Evolutionary conservation across 2,797 vertebrate species (phyloP).

Genomic region (Melanotaenia trifasciata): DNA sequence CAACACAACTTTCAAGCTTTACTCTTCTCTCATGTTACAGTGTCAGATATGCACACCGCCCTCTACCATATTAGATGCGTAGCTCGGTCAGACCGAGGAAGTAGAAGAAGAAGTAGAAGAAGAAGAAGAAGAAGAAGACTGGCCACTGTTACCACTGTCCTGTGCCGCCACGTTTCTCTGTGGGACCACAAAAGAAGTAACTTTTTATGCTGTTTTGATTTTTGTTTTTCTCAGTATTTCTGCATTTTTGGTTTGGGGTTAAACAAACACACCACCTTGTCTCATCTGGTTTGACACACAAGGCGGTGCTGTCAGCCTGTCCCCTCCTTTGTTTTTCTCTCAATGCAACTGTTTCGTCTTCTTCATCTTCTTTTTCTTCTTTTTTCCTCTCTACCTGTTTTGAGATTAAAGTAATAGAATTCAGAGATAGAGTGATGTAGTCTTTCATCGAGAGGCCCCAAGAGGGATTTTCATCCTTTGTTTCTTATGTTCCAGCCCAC

Average conservation of each 20-base stretch:
- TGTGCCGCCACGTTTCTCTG: not conserved
- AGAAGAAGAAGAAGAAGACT: no score
- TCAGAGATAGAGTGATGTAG: slow-evolving; percentile 25
- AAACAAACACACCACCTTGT: slow-evolving; percentile 16
- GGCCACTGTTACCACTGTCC: no score
- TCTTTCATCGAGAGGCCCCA: slow-evolving; percentile 53
- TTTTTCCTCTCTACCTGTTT: slow-evolving; percentile 32
- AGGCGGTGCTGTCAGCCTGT: not conserved
- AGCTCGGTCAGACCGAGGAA: no score
- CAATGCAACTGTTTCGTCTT: not conserved
- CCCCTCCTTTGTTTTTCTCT: not conserved
- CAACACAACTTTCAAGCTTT: no score
- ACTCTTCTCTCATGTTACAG: no score
- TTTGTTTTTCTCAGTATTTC: not conserved
- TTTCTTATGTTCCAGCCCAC: slow-evolving; percentile 49
- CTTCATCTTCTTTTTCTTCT: not conserved
- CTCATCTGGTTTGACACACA: slow-evolving; percentile 18
- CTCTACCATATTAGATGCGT: no score
- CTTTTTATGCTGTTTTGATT: not conserved
- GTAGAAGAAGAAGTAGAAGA: no score
- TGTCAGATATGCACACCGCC: no score
- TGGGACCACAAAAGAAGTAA: not conserved
- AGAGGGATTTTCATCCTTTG: slow-evolving; percentile 33
- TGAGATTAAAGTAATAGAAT: slow-evolving; percentile 62
- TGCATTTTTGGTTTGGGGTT: slow-evolving; percentile 3